Evolutionary conservation across 2,113 vertebrate genomes (phyloP).

Genomic region (Elanoides forficatus): DNA sequence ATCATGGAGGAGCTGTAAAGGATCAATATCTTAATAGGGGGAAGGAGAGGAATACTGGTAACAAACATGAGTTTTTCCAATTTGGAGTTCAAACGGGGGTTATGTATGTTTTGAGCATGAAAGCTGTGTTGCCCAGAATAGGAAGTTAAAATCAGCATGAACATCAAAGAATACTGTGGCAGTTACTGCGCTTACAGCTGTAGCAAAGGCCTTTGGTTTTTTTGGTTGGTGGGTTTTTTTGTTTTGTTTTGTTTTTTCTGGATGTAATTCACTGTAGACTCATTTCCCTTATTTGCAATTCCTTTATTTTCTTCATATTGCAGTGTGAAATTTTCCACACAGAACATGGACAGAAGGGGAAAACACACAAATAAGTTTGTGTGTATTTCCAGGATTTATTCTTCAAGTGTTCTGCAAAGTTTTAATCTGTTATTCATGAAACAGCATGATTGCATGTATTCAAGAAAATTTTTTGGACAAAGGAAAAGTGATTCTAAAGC

Average conservation of each 20-base stretch:
- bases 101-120: background rate
- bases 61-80: background rate
- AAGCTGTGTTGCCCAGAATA: background rate
- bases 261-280: background rate
- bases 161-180: too few species aligned
- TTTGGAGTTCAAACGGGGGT: background rate
- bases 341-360: background rate
- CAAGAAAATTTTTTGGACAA: background rate
- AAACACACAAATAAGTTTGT: background rate
- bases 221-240: background rate
- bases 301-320: background rate
- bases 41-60: background rate
- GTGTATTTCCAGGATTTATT: background rate
- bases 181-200: too few species aligned
- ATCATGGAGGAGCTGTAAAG: background rate
- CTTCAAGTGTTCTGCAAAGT: background rate
- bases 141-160: background rate
- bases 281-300: background rate
- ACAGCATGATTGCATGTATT: background rate
- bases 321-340: background rate
- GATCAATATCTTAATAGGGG: background rate
- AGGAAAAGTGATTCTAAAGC: background rate
- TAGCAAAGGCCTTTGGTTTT: background rate
- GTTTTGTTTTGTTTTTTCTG: background rate
- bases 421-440: background rate